Base-by-base conservation (phyloP, 2,113 vertebrate species). In the Gasterosteus aculeatus region DNA sequence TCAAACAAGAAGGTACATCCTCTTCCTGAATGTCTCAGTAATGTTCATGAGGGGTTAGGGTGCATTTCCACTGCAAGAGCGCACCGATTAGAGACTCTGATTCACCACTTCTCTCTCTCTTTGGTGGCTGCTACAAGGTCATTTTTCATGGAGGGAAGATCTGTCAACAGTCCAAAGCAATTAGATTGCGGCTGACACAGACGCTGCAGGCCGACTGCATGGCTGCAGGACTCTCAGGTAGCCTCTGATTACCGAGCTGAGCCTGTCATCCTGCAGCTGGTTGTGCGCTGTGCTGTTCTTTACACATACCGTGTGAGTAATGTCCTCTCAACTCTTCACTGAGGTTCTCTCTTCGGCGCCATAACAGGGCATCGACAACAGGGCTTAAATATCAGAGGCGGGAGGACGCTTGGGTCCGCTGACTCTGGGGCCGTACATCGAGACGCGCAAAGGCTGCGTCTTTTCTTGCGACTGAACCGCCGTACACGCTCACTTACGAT, bases 401-500 rank as follows among this genome's bases (percentile, higher is more conserved):
- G 69, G 77, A 78, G 81, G 87, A 86, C 77, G 83, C 78, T 87
- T 71, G 57, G 77, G 73, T 70, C 57, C 61, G 22, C 22, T 26
- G 22, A 67, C 75, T 76, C 29, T 26, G 49, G 53, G 75, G 54
- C 53, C 19, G 16, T 78, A 86, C 87, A 62, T 88, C 81, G 85
- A 69, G 78, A 41, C 77, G 63, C 19, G 10, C 53, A 26, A 22
- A 73, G 33, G 68, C 56, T 42, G 31, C 14, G 54, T 51, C 71
- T 69, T 38, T 76, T 58, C 76, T 82, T 71, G 78, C 54, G 12
- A 54, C 54, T 53, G 47, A 80, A 79, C 31, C 7, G 35, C 49
- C 82, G 60, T 47, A 70, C 75, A 64, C 54, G 64, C 15, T 67
- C 47, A 91, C 96, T 96, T 89, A 98, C 97, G 82, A 87, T 96